Base-by-base conservation (phyloP, 2,113 vertebrate genomes). In the Aphelocoma coerulescens region DNA sequence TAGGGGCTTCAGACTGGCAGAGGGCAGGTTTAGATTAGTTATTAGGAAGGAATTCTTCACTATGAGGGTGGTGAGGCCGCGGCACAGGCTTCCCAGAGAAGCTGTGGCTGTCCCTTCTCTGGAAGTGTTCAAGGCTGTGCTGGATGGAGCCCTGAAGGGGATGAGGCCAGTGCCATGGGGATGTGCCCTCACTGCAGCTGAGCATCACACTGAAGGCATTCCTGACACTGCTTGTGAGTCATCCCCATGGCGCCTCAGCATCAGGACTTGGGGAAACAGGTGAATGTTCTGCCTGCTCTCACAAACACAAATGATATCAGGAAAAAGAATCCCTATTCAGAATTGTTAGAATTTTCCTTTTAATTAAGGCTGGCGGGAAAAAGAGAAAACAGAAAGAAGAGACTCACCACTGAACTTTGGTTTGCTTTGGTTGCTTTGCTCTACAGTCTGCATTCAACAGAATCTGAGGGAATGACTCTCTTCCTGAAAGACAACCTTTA, bases 341-440 rank as follows among this genome's bases (percentile, higher is more conserved):
- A 89, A 61, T 5, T 57, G 13, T 33, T 33, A 21, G 15, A 27
- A 30, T 68, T 61, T 73, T 59, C 30, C 7, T 80, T 86, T 5
- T 3, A 65, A 12, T 79, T 63, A 43, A 79, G 33, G 33, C 18
- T 33, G 49, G 20, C 20, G 18, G 5, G 19, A 3, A 24, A 17
- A 26, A 30, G 1, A 6, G 8, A 32, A 32, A 33, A 7, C 0
- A 1, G 6, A 10, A 14, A 6, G 15, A 21, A 20, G 41, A 32
- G 20, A 20, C 6, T 10, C 49, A 19, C 8, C 16, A 13, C 21
- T 20, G 2, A 66, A 44, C 13, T 3, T 44, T 44, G 44, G 44
- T 44, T 44, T 46, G 44, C 44, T 51, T 61, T 39, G 9, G 3
- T 77, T 87, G 21, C 28, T 91, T 74, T 77, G 46, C 55, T 81